Evolutionary conservation across 2,113 vertebrate genomes (phyloP).

Genomic region (Hippocampus mohnikei): DNA sequence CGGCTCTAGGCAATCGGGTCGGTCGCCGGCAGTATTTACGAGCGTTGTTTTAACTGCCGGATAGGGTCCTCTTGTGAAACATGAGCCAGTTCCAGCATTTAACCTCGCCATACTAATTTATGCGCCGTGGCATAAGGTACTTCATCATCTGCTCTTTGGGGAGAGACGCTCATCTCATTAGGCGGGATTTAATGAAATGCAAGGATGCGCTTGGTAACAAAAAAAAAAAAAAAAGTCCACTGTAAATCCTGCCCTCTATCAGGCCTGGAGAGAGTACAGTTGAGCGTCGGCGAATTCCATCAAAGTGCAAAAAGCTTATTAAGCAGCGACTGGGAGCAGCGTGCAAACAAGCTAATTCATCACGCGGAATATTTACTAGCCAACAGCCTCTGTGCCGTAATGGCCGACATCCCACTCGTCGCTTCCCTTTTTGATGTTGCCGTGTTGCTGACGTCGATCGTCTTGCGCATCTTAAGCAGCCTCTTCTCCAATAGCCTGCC

Average conservation of each 20-base stretch:
- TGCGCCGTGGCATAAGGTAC: constrained; percentile 90
- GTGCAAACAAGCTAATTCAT: constrained; percentile 14
- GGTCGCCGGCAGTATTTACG: constrained; percentile 94
- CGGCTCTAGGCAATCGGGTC: constrained; percentile 52
- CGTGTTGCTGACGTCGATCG: constrained; percentile 43
- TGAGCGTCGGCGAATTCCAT: constrained; percentile 5
- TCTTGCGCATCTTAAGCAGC: constrained; percentile 36
- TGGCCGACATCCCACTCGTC: background rate
- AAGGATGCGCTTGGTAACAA: constrained; percentile 98
- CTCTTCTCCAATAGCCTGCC: constrained; percentile 48
- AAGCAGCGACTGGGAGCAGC: background rate
- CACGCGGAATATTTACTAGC: constrained; percentile 14
- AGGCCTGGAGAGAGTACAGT: background rate
- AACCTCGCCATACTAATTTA: constrained; percentile 99
- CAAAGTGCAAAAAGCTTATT: constrained; percentile 5
- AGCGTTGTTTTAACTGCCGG: constrained; percentile 97
- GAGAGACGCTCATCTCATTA: constrained; percentile 99
- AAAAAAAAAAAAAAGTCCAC: constrained; percentile 93
- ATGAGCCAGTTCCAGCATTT: constrained; percentile 99
- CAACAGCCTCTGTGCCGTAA: constrained; percentile 3
- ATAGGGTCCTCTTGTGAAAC: constrained; percentile 97
- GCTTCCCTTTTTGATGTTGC: constrained; percentile 11
- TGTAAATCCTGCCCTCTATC: constrained; percentile 81
- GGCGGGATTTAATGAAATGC: constrained; percentile 98
- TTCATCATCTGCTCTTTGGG: constrained; percentile 97